Base-by-base conservation (phyloP, 2,888 invertebrate genomes). In the Melitaea athalia region DNA sequence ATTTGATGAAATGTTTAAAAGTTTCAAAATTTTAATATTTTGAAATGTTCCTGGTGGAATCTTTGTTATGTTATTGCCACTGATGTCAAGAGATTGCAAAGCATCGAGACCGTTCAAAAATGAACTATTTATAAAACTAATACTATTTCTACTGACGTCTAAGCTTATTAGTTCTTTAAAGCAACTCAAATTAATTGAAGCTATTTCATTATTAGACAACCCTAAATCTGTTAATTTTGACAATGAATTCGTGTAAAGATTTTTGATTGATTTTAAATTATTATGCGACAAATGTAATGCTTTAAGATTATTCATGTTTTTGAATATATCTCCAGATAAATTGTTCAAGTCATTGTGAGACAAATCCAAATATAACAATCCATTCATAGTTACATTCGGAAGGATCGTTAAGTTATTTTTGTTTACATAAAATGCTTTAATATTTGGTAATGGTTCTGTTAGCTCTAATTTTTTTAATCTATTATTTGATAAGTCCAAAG, bases 41-140 rank as follows among this genome's bases (percentile, higher is more conserved):
- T 84, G 82, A 72, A 92, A 92, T 10, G 87, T 87, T 1, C 90
- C 92, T 1, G 92, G 92, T 15, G 77, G 76, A 12, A 92, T 33
- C 42, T 78, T 77, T 1, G 72, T 71, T 45, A 91, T 84, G 55
- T 83, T 81, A 67, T 91, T 92, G 31, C 72, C 69, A 70, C 89
- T 89, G 4, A 91, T 59, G 74, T 91, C 88, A 49, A 91, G 74
- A 62, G 81, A 81, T 68, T 86, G 85, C 64, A 92, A 76, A 17
- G 77, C 74, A 50, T 82, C 78, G 15, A 88, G 74, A 68, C 85
- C 80, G 71, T 78, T 73, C 38, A 90, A 82, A 33, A 87, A 81
- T 3, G 81, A 76, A 15, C 68, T 81, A 66, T 87, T 83, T 2
- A 91, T 78, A 59, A 43, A 73, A 33, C 60, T 70, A 0, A 91